Evolutionary conservation across 2,888 invertebrate species (phyloP), one percentile per base, ranked within the genome.

Genomic region (Antitype chi): DNA sequence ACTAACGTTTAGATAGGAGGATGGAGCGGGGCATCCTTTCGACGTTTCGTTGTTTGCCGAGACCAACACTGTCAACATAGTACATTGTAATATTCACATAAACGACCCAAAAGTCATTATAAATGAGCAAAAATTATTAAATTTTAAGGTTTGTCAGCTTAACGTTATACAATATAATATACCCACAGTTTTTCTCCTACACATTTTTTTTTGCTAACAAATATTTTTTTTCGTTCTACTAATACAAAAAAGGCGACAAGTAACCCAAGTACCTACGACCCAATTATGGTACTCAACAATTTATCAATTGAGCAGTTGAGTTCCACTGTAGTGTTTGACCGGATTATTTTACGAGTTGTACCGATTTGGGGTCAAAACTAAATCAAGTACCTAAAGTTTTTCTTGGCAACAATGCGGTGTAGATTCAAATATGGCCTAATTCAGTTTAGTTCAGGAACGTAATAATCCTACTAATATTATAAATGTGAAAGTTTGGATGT

Each of bases 291-390:
- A 70, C 60, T 80, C 80, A 75, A 80, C 82, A 73, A 76, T 77
- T 75, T 79, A 74, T 74, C 76, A 76, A 78, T 85, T 85, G 81
- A 85, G 71, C 69, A 68, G 69, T 81, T 67, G 74, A 81, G 59
- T 59, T 63, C 81, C 59, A 70, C 38, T 38, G 72, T 70, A 81
- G 70, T 85, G 73, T 81, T 83, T 81, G 76, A 81, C 76, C 73
- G 73, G 70, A 81, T 85, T 74, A 80, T 70, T 81, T 70, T 62
- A 70, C 62, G 62, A 74, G 60, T 69, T 59, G 68, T 62, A 53
- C 53, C 38, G 62, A 69, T 85, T 74, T 69, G 57, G 80, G 66
- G 64, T 73, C 69, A 53, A 67, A 83, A 71, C 64, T 74, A 69
- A 60, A 84, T 74, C 62, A 84, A 74, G 74, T 74, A 82, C 82